phyloP scores from a whole-genome alignment of 2,888 invertebrate genomes.

The Petrolisthes manimaculis region DNA sequence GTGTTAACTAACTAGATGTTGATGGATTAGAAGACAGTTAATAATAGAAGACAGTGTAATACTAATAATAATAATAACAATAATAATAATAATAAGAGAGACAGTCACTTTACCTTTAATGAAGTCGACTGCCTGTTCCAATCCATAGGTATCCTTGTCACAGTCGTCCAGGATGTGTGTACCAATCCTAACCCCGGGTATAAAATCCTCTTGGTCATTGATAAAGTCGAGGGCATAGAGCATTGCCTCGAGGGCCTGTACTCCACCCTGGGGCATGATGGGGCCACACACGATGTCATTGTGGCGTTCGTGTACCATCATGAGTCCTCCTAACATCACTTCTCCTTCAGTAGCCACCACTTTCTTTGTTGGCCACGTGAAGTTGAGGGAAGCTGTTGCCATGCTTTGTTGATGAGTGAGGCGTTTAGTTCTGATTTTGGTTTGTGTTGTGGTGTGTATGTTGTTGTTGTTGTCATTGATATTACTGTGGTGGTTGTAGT shows the following conservation, averaged over 20 bases:
- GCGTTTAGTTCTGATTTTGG: too few species aligned
- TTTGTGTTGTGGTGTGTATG: too few species aligned
- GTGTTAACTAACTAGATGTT: too few species aligned
- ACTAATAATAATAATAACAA: too few species aligned
- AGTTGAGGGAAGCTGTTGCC: not conserved
- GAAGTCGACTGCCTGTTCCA: conserved; percentile 76
- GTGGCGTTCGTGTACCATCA: conserved; percentile 95
- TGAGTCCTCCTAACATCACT: conserved; percentile 87
- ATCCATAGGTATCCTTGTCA: conserved; percentile 93
- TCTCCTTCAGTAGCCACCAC: conserved; percentile 91
- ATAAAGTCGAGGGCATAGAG: conserved; percentile 88
- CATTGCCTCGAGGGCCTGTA: conserved; percentile 90
- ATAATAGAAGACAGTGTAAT: too few species aligned
- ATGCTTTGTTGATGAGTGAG: too few species aligned
- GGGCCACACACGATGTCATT: conserved; percentile 90
- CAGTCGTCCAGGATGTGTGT: conserved; percentile 94
- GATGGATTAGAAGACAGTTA: too few species aligned
- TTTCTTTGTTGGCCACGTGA: conserved; percentile 84
- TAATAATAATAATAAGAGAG: too few species aligned
- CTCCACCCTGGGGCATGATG: conserved; percentile 88
- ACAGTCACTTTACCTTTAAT: conserved; percentile 82
- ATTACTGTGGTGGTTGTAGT: too few species aligned
- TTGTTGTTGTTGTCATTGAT: too few species aligned
- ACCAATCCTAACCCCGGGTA: conserved; percentile 80
- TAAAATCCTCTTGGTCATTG: conserved; percentile 73